Base-by-base conservation (phyloP, 2,113 vertebrate genomes). In the Lamprologus speciosus region DNA sequence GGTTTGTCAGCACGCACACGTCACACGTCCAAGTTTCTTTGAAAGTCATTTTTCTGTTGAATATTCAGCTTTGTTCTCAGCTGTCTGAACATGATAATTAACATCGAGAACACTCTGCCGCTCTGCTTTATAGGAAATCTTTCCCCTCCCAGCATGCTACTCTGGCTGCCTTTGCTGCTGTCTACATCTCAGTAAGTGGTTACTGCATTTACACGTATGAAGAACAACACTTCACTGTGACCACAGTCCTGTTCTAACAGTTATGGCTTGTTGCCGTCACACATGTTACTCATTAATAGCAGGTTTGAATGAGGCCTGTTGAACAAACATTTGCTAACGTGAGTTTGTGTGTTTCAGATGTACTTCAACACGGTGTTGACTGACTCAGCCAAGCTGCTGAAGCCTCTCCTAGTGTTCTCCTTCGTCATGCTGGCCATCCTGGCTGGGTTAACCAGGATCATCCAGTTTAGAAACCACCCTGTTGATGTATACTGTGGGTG, bases 291-390 rank as follows among this genome's bases (percentile, higher is more conserved):
- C 31, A 3, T 63, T 65, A 37, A 50, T n/a, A 47, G 42, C 45
- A 51, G 73, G 73, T 11, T 33, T 17, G 26, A 57, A 31, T 9
- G 40, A 51, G 42, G n/a, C 23, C 23, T 35, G 6, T 82, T 35
- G 4, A 13, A 53, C 26, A 9, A 19, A 35, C 9, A 26, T 7
- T 42, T 3, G 3, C 2, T 55, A 2, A 11, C 16, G 2, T 63
- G 19, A 35, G 12, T 42, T 40, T 55, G 35, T 90, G 87, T 94
- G 84, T 96, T 94, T 73, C 96, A 99, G 98, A 99, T 99, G 98
- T 99, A 99, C 96, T 99, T 99, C 95, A 99, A 99, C 95, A 97
- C 98, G 16, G 98, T 98, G 1, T 94, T 99, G 94, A 99, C 98
- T 1, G 98, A 99, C 94, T 99, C 98, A 21, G 98, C 98, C 17